Evolutionary conservation across 2,113 vertebrate species (phyloP).

Genomic region (Zingel zingel): DNA sequence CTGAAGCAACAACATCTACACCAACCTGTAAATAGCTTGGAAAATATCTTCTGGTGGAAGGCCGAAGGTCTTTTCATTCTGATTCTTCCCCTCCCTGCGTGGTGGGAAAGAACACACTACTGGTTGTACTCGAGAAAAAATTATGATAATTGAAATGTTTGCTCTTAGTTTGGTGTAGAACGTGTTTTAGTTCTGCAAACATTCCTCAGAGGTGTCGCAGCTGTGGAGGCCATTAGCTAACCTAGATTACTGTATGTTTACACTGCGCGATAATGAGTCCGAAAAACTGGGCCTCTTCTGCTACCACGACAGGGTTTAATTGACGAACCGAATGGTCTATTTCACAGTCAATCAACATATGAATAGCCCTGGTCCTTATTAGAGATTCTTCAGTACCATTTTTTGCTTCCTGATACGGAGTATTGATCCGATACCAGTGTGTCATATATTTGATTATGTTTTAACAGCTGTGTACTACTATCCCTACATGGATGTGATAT

Average conservation of each 20-base stretch:
- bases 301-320: too few species aligned
- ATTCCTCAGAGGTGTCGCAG: not conserved
- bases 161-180: not conserved
- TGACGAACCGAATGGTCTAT: too few species aligned
- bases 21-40: constrained; percentile 82
- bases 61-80: constrained; percentile 83
- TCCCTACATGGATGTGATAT: too few species aligned
- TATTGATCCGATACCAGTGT: too few species aligned
- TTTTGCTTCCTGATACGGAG: too few species aligned
- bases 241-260: too few species aligned
- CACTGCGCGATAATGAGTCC: too few species aligned
- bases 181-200: not conserved
- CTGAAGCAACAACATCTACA: not conserved
- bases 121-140: not conserved
- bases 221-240: not conserved
- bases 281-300: not conserved
- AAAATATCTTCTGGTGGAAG: constrained; percentile 78
- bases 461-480: too few species aligned
- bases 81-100: constrained; percentile 84
- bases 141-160: not conserved
- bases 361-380: not conserved
- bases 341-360: not conserved
- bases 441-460: too few species aligned
- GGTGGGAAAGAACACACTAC: not conserved
- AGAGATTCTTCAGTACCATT: too few species aligned